Base-by-base conservation (phyloP, 2,113 vertebrate genomes). In the Perccottus glenii region DNA sequence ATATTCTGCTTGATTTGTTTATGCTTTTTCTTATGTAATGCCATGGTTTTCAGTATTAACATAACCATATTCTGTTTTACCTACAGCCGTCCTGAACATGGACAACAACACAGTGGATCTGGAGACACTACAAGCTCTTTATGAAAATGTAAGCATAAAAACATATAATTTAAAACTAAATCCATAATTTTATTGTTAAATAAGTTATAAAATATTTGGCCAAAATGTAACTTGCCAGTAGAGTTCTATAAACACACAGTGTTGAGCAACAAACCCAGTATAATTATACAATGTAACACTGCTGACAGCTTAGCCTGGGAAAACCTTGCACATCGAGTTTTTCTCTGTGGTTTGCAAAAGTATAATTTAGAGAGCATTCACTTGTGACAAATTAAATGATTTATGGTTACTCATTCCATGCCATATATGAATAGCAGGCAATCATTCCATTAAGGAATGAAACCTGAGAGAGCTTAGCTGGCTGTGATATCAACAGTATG, bases 81-180 rank as follows among this genome's bases (percentile, higher is more conserved):
- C 35, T 51, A 66, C 87, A 99, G 97, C 97, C 83, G 91, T 99
- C 87, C 93, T 98, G 91, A 97, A 96, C 89, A 94, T 99, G 94
- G 97, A 99, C 92, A 96, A 96, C 85, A 88, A 93, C 11, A 93
- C 98, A 57, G 97, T 99, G 84, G 97, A 99, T 81, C 88, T 98
- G 88, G 97, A 99, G 91, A 99, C 96, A 1, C 94, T 99, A 75
- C 97, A 99, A 90, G 96, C 96, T 42, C 92, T 99, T 19, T 98
- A 96, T 91, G 96, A 98, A 88, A 99, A 98, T 79, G 97, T 98
- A 91, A 98, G 96, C 96, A 93, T 58, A 44, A 19, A 45, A 58
- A 43, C 32, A 50, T 64, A 6, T 47, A 42, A 19, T 57, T 45
- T 46, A 33, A 49, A 77, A 59, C 40, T 10, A 38, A 15, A 76